Evolutionary conservation across 2,797 vertebrate species (phyloP), one percentile per base, ranked within the genome.

Genomic region (Hapalemur alaotrensis): DNA sequence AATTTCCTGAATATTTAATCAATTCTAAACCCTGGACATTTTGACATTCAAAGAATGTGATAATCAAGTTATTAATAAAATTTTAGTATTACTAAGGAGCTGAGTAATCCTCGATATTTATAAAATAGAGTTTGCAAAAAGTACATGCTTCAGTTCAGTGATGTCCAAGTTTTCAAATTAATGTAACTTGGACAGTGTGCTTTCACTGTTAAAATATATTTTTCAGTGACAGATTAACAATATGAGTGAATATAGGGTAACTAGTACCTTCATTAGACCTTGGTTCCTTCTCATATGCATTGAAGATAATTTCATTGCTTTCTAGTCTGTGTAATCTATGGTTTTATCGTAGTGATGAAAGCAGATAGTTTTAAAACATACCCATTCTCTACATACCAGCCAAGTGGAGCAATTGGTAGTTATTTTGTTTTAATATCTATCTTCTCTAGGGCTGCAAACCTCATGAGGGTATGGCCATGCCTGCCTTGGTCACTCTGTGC

Each of bases 141-240:
- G 59, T 38, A 23, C 10, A 75, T 46, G 23, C 8, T 84, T 83
- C n/a, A 79, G 32, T 92, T 92, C 22, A 79, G 32, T 38, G 5
- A n/a, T 78, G 72, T 80, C 43, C 11, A 83, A 41, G 14, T 65
- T 87, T 87, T 59, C 76, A 50, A 48, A 78, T 1, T 65, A 28
- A 48, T 70, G 3, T n/a, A 85, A 78, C 1, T 69, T 91, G 46
- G 14, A 17, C 10, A n/a, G 38, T 70, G 23, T 54, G 25, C 91
- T 84, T 97, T 96, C 46, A 87, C 52, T 82, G 14, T 69, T 86
- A 59, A 82, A 85, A 89, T 70, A 61, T 18, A 28, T 35, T 94
- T 93, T 87, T 61, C 35, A 89, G 8, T 63, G 48, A 70, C 84
- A 70, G 30, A 46, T 20, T 43, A 90, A 67, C 5, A 50, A 67